Evolutionary conservation across 2,797 vertebrate genomes (phyloP).

Genomic region (Oreonectes daqikongensis): DNA sequence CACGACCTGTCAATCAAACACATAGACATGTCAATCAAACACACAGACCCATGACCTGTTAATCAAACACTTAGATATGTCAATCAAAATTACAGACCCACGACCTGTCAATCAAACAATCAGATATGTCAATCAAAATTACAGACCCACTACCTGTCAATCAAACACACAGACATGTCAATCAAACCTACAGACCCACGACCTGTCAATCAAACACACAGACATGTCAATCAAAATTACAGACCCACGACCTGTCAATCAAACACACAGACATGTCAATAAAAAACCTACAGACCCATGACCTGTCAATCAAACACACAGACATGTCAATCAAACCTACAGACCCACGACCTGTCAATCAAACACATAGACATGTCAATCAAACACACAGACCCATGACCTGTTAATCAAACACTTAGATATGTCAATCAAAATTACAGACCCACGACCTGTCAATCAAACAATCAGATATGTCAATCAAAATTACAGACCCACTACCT

Average conservation of each 20-base stretch:
- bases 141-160: conserved; percentile 92
- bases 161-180: conserved; percentile 52
- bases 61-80: background rate
- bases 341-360: too few relatives aligned
- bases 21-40: too few relatives aligned
- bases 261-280: conserved; percentile 53
- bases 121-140: conserved; percentile 54
- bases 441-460: conserved; percentile 86
- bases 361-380: background rate
- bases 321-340: too few relatives aligned
- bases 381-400: background rate
- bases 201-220: background rate
- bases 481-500: background rate
- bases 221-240: background rate
- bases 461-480: conserved; percentile 46
- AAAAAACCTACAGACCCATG: too few relatives aligned
- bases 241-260: conserved; percentile 87
- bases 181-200: conserved; percentile 6
- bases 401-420: background rate
- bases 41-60: too few relatives aligned
- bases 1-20: conserved; percentile 82
- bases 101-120: too few relatives aligned
- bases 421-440: too few relatives aligned
- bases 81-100: too few relatives aligned
- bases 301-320: background rate